These are phyloP conservation scores for Caenorhabditis angaria DNA, from an alignment of 2,888 invertebrate species.

Conservation along the genomic window DNA sequence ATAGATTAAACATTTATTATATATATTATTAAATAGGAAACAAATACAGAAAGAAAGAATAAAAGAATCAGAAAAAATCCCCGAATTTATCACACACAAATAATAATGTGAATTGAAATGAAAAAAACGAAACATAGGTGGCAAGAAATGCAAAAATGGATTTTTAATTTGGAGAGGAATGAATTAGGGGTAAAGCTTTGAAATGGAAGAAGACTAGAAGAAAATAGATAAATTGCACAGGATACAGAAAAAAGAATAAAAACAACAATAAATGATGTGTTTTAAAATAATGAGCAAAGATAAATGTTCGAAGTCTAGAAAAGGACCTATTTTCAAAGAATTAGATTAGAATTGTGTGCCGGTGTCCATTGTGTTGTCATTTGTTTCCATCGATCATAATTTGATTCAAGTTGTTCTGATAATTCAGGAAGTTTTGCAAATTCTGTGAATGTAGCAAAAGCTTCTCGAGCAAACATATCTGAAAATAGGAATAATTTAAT, in stretches of 20 bases:
- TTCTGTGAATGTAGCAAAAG: conserved; percentile 95
- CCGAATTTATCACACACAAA: conserved; percentile 13
- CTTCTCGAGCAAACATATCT: conserved; percentile 95
- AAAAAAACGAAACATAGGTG: not conserved
- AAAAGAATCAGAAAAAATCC: not conserved
- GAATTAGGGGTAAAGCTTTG: conserved; percentile 4
- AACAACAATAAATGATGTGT: not conserved
- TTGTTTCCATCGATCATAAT: conserved; percentile 68
- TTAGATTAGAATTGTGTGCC: conserved; percentile 53
- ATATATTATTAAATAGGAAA: not conserved
- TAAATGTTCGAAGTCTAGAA: conserved; percentile 1
- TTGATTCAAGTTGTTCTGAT: conserved; percentile 62
- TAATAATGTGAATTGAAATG: not conserved
- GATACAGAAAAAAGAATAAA: not conserved
- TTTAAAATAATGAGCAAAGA: conserved; percentile 6
- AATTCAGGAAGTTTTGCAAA: conserved; percentile 68
- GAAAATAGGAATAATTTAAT: not conserved
- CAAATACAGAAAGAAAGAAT: not conserved
- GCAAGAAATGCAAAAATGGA: conserved; percentile 9
- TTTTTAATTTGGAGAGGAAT: conserved; percentile 6
- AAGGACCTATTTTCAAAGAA: conserved; percentile 6
- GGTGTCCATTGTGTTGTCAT: conserved; percentile 65
- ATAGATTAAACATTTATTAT: not conserved
- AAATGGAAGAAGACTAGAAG: not conserved
- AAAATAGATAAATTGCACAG: not conserved